phyloP scores from a whole-genome alignment of 2,797 vertebrate genomes.

The Bucorvus abyssinicus region DNA sequence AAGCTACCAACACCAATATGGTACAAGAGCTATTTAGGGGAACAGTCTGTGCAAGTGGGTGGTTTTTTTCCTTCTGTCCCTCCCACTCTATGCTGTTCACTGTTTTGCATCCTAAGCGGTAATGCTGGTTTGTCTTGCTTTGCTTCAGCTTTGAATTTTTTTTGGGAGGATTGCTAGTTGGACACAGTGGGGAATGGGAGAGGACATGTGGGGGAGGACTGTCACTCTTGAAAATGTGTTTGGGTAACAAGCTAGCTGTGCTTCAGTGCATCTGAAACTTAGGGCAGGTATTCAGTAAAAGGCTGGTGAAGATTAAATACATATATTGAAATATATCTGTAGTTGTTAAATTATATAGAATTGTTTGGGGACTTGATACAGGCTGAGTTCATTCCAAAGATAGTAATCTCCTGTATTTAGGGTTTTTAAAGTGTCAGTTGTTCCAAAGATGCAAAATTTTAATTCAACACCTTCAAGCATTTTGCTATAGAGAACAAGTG shows the following conservation, averaged over 20 bases:
- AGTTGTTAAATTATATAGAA: not conserved
- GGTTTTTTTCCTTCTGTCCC: no score
- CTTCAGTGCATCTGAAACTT: slow-evolving; percentile 75
- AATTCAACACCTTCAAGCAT: not conserved
- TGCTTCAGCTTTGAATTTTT: slow-evolving; percentile 41
- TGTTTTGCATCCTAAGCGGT: not conserved
- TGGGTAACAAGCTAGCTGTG: slow-evolving; percentile 78
- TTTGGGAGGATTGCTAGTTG: not conserved
- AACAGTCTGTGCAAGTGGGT: not conserved
- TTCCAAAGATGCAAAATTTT: not conserved
- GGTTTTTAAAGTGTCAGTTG: not conserved
- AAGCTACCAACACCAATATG: slow-evolving; percentile 2
- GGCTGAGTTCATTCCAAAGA: not conserved
- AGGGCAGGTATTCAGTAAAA: slow-evolving; percentile 46
- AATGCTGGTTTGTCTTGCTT: not conserved
- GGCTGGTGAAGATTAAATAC: not conserved
- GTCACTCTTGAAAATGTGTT: slow-evolving; percentile 59
- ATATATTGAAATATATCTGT: not conserved
- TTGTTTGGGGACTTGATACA: not conserved
- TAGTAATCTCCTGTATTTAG: not conserved
- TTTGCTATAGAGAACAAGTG: not conserved
- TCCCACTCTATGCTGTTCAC: not conserved
- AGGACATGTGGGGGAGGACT: not conserved
- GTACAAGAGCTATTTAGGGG: slow-evolving; percentile 19
- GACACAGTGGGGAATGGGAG: not conserved